Percentiles rank a stretch among this genome's conserved stretches.
Conservation (phyloP, 2,888 invertebrate genomes). For the Lycaena phlaeas region DNA sequence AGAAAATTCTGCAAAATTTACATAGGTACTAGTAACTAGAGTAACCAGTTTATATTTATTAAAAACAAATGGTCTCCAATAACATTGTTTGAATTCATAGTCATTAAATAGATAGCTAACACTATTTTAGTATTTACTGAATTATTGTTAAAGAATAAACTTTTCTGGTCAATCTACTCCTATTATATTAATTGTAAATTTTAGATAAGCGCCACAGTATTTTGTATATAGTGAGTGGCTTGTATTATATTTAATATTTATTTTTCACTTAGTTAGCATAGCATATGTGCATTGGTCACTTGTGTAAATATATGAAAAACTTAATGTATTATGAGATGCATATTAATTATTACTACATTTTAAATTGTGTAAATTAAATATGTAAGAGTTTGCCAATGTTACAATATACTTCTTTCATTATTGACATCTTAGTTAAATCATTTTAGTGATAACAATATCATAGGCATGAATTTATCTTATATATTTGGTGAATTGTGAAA, state of each 20-base stretch:
- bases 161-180: conserved; percentile 59
- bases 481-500: not conserved
- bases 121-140: conserved; percentile 39
- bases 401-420: not conserved
- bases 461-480: not conserved
- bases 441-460: not conserved
- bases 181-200: conserved; percentile 40
- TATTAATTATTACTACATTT: not conserved
- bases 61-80: conserved; percentile 5
- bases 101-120: conserved; percentile 24
- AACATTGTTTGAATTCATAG: conserved; percentile 13
- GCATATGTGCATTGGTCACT: conserved; percentile 13
- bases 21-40: not conserved
- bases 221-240: conserved; percentile 43
- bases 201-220: conserved; percentile 30
- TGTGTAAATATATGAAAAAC: not conserved
- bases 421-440: not conserved
- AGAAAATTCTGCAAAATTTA: not conserved
- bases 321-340: not conserved
- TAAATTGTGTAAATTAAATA: not conserved
- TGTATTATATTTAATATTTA: conserved; percentile 45
- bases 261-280: conserved; percentile 22
- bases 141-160: conserved; percentile 40
- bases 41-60: too few relatives aligned
- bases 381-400: not conserved